These are phyloP conservation scores for Acrocephalus arundinaceus DNA, from an alignment of 2,113 vertebrate genomes.

Conservation along the genomic window DNA sequence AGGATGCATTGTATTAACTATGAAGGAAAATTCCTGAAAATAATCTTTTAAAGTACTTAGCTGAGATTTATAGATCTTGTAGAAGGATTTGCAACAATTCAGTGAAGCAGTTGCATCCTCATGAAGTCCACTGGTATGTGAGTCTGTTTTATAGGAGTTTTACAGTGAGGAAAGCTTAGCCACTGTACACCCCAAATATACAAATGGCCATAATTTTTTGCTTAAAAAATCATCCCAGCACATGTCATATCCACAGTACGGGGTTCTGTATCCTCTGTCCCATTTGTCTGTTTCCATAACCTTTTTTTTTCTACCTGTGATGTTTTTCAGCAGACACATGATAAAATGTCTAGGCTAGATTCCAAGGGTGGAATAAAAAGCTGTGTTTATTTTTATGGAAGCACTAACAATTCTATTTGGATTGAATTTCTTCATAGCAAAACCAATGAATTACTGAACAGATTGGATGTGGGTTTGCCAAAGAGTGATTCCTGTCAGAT, in stretches of 20 bases:
- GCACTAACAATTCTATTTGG: constrained; percentile 63
- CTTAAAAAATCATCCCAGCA: not conserved
- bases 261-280: not conserved
- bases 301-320: not conserved
- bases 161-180: not conserved
- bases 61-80: not conserved
- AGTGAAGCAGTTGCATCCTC: not conserved
- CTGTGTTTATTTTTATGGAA: constrained; percentile 34
- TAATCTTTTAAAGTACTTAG: not conserved
- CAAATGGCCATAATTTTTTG: not conserved
- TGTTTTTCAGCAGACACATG: not conserved
- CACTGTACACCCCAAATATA: not conserved
- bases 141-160: not conserved
- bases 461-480: constrained; percentile 9
- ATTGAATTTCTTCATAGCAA: constrained; percentile 64
- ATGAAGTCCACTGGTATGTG: not conserved
- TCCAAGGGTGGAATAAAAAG: constrained; percentile 32
- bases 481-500: constrained; percentile 20
- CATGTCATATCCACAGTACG: not conserved
- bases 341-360: constrained; percentile 14
- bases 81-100: not conserved
- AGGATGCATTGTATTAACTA: not conserved
- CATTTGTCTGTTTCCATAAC: not conserved
- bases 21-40: not conserved
- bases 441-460: constrained; percentile 68